Evolutionary conservation across 2,113 vertebrate species (phyloP), one percentile per base, ranked within the genome.

Genomic region (Castor canadensis): DNA sequence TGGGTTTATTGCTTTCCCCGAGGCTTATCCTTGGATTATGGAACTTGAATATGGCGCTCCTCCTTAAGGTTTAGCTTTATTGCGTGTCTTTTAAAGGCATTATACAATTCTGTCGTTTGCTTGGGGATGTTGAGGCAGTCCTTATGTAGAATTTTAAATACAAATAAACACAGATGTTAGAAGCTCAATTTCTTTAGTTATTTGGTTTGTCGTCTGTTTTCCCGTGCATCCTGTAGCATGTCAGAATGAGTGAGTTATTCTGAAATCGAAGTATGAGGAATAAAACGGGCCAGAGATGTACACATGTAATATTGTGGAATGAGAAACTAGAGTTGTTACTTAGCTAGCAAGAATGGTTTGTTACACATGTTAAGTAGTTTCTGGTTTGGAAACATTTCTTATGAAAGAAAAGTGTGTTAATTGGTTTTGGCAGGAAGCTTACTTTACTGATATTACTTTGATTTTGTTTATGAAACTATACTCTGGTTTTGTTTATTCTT

Each of bases 261-360:
- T 52, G 52, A 96, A 94, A 87, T 94, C 47, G 76, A 76, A 86
- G 60, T 49, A 60, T 26, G 77, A 62, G 35, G 35, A 87, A 35
- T 94, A 62, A 97, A 95, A 66, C 89, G 89, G 60, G 38, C 75
- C 62, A 19, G 54, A 43, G 64, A 22, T 82, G 35, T 0, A 0
- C 58, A 80, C 95, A 28, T 69, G 94, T 93, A 87, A 86, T 71
- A 75, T 3, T 67, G 45, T 72, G 28, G 28, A 83, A 40, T 80
- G 35, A 72, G 81, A 67, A 95, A 75, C n/a, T 91, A 62, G 69
- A 95, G 52, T 12, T 92, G 43, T 86, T 84, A 64, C 67, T 95
- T 45, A 86, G 60, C 47, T 87, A n/a, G 67, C 66, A 77, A 67
- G 49, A 72, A 40, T 89, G 49, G 7, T 82, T 91, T 82, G 47